These are phyloP conservation scores for Ascaphus truei DNA, from an alignment of 2,113 vertebrate genomes.

Conservation along the genomic window DNA sequence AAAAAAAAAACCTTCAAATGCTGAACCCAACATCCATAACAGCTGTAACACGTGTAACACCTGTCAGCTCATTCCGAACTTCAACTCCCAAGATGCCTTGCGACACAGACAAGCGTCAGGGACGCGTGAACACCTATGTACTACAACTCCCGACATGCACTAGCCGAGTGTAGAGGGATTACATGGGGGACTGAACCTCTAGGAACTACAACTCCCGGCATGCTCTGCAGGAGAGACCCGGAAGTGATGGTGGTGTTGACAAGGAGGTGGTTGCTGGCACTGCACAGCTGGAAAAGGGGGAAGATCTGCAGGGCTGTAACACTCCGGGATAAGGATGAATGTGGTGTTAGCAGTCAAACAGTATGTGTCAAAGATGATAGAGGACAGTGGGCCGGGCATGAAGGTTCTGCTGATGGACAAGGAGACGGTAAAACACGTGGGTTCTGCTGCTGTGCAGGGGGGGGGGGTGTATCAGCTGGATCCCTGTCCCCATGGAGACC, in stretches of 20 bases:
- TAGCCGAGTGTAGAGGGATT: neutral
- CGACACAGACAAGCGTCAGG: neutral
- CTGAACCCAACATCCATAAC: too few species aligned
- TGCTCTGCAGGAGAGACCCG: neutral
- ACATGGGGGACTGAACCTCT: too few species aligned
- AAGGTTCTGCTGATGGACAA: slow-evolving; percentile 94
- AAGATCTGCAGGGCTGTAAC: neutral
- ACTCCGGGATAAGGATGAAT: slow-evolving; percentile 78
- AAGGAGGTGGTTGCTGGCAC: neutral
- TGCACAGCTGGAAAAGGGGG: neutral
- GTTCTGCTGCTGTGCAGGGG: neutral
- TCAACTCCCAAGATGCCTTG: slow-evolving; percentile 41
- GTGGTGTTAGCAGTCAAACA: slow-evolving; percentile 91
- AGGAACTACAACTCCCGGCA: neutral
- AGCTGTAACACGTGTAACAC: too few species aligned
- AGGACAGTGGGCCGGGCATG: slow-evolving; percentile 92
- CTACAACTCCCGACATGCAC: too few species aligned
- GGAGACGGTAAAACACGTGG: slow-evolving; percentile 77
- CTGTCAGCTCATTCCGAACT: too few species aligned
- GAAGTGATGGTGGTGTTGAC: neutral
- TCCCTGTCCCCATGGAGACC: too few species aligned
- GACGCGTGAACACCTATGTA: too few species aligned
- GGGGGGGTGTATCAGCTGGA: neutral
- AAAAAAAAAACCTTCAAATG: too few species aligned
- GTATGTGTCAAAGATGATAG: slow-evolving; percentile 93